Base-by-base conservation (phyloP, 2,113 vertebrate species). In the Muscicapa adusta region DNA sequence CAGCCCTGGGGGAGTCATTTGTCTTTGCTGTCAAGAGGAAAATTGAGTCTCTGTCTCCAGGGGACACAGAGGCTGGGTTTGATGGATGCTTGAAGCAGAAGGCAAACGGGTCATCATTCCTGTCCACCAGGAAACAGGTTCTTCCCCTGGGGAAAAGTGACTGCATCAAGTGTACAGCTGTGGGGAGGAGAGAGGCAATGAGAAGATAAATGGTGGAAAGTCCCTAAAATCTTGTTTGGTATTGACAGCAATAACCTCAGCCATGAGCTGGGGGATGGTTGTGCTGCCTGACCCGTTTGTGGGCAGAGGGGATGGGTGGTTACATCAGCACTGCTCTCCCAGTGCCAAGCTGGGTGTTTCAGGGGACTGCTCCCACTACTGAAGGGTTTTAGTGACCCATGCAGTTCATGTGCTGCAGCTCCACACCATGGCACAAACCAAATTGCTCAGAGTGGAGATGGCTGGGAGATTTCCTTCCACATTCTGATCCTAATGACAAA, bases 21-120 rank as follows among this genome's bases (percentile, higher is more conserved):
- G 88, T 97, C 88, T 94, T 77, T 72, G 75, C 93, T 96, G 91
- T 97, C 94, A 96, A 96, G 91, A 88, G 93, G 90, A 95, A 96
- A 97, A 96, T 96, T 95, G 86, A 74, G 90, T 48, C 94, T 45
- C 92, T 51, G 50, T 51, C 26, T 90, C 75, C 68, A 20, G 94
- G 95, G 93, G 78, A 91, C 60, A 56, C 14, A n/a, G 66, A 54
- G 48, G 16, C 72, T 71, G 63, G 26, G n/a, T 70, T 77, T 97
- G 96, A 96, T 91, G 75, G 94, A 95, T 96, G 93, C 85, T 63
- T 14, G 48, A 40, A 80, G 82, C 85, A 90, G 75, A 80, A 95
- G 91, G 66, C 90, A 71, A 63, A 80, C 2, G 5, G 92, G 85
- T 91, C 90, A 83, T 85, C 93, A 93, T 90, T 93, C 88, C 93